Evolutionary conservation across 2,797 vertebrate genomes (phyloP).

Genomic region (Darevskia mixta): DNA sequence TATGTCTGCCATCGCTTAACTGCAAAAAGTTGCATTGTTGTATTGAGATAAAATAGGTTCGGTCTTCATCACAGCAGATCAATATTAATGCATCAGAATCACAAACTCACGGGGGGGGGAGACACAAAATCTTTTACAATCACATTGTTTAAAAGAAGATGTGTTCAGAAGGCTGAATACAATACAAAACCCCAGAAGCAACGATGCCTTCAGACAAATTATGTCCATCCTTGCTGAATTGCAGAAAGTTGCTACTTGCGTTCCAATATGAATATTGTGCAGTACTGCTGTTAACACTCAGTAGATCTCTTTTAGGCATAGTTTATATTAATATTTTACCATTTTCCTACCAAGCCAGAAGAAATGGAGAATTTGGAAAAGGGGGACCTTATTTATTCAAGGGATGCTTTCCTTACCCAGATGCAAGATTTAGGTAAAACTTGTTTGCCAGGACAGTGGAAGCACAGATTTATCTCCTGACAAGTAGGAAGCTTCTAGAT

Average conservation of each 20-base stretch:
- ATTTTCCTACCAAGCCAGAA: not conserved
- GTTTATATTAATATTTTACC: not conserved
- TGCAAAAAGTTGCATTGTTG: slow-evolving; percentile 30
- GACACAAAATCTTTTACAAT: not conserved
- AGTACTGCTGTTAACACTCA: not conserved
- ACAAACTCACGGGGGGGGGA: not conserved
- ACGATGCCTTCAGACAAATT: not conserved
- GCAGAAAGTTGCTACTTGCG: slow-evolving; percentile 26
- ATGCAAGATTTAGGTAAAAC: slow-evolving; percentile 44
- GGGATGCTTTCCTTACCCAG: slow-evolving; percentile 8
- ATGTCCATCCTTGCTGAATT: not conserved
- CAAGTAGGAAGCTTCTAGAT: not conserved
- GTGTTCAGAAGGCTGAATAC: not conserved
- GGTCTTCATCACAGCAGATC: not conserved
- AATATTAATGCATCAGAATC: not conserved
- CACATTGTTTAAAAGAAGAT: not conserved
- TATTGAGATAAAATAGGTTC: not conserved
- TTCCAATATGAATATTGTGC: slow-evolving; percentile 2
- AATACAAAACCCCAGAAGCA: not conserved
- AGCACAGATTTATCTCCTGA: not conserved
- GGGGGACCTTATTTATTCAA: not conserved
- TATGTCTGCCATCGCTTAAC: slow-evolving; percentile 1
- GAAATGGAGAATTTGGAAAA: slow-evolving; percentile 27
- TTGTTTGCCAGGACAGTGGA: not conserved
- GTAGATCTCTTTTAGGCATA: not conserved